Base-by-base conservation (phyloP, 1,140 invertebrate species). In the Campoletis sonorensis region DNA sequence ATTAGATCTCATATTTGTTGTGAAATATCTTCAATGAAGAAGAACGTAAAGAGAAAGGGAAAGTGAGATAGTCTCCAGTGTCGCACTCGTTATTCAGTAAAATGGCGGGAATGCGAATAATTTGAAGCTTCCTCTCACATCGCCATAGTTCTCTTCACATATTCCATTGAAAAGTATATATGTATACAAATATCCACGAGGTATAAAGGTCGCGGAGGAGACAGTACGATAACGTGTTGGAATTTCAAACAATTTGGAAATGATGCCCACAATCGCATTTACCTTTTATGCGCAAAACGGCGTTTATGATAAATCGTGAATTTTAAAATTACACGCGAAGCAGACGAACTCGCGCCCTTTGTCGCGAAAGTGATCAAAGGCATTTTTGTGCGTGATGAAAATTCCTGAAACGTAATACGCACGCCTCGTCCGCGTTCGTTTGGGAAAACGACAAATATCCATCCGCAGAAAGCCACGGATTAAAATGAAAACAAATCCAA, bases 61-160 rank as follows among this genome's bases (percentile, higher is more conserved):
- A 45, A 45, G 40, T 11, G 40, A 45, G 51, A 54, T 21, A n/a
- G n/a, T 54, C 16, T 18, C 1, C 8, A n/a, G 0, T 54, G n/a
- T 54, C n/a, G 8, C n/a, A 54, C 51, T 54, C 51, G n/a, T 54
- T 45, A 10, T 45, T 10, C 13, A 45, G 40, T 45, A 45, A 58
- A 58, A 64, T 64, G 11, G 21, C 13, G 61, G 61, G 61, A 27
- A 64, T 64, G 61, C 26, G 61, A 64, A 64, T 64, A 27, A 64
- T 64, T 64, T 64, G 27, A 64, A 64, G 61, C 61, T 10, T 64
- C 23, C 61, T 27, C 21, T 54, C 51, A 64, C 21, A 16, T 23
- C 61, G n/a, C 23, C 61, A 3, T 26, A 27, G 11, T 23, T 27
- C 61, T 64, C 61, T 26, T 64, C 61, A 23, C 61, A 64, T n/a